A percentile compares a stretch with the other conserved stretches of the same genome.
Conservation (phyloP, 2,113 vertebrate species). For the Sinocyclocheilus anshuiensis region DNA sequence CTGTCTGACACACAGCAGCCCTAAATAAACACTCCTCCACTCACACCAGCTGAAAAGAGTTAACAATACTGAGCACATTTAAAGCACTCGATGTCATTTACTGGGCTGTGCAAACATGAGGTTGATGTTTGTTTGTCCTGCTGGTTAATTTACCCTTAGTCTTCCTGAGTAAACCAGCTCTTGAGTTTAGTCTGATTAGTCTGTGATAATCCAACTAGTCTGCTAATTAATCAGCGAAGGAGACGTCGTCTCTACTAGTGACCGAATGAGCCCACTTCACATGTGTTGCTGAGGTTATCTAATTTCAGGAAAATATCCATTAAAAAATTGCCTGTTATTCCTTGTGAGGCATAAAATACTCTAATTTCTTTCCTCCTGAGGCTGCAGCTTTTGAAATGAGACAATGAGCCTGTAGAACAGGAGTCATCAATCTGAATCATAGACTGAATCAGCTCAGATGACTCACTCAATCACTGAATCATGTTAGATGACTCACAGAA, state of each 20-base stretch:
- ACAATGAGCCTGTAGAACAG: not conserved
- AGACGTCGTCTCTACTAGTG: not conserved
- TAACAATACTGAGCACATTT: too few species aligned
- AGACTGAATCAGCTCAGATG: too few species aligned
- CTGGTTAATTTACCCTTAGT: not conserved
- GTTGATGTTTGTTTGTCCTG: not conserved
- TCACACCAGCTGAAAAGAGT: not conserved
- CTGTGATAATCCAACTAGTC: not conserved
- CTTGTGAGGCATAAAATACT: too few species aligned
- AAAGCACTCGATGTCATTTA: too few species aligned
- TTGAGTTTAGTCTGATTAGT: not conserved
- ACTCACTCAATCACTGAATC: too few species aligned
- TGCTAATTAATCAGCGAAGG: constrained; percentile 63
- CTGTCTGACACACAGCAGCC: not conserved
- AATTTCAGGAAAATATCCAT: too few species aligned
- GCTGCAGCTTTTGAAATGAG: too few species aligned
- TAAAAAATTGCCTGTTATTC: too few species aligned
- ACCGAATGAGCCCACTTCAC: not conserved
- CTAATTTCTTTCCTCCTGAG: too few species aligned
- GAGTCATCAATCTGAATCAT: not conserved
- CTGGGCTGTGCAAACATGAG: too few species aligned
- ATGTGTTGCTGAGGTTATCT: too few species aligned
- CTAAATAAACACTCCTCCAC: not conserved
- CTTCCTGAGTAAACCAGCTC: not conserved
- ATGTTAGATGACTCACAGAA: too few species aligned